A percentile compares a stretch with the other conserved stretches of the same genome.
phyloP scores from a whole-genome alignment of 2,797 vertebrate genomes.

The Cephalopachus bancanus region DNA sequence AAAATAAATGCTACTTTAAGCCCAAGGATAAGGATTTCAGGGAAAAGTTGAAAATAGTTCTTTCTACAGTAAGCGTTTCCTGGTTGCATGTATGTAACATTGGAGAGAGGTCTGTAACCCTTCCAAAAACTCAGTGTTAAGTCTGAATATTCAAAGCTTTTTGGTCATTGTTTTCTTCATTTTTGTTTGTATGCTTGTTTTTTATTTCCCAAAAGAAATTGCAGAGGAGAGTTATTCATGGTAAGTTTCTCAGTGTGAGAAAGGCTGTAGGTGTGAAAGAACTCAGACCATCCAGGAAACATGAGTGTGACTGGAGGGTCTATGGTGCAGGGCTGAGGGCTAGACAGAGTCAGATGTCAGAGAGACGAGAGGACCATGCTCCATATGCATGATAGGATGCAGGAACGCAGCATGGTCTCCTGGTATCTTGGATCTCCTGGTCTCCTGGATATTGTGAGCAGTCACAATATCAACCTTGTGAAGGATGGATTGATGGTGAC shows the following conservation, averaged over 20 bases:
- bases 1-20: background rate
- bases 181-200: background rate
- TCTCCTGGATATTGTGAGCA: background rate
- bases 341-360: rapidly evolving
- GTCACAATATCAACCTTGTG: rapidly evolving
- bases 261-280: background rate
- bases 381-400: too few relatives aligned
- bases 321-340: rapidly evolving
- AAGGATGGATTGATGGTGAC: background rate
- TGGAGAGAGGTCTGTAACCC: background rate
- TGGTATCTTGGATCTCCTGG: too few relatives aligned
- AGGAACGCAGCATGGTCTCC: background rate
- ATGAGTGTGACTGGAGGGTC: background rate
- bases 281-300: background rate
- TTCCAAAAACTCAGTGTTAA: background rate
- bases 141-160: background rate
- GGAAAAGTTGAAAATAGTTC: background rate
- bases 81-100: rapidly evolving
- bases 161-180: background rate
- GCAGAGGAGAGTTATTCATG: rapidly evolving
- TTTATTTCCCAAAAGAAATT: background rate
- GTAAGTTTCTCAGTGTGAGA: background rate
- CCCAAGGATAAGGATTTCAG: background rate
- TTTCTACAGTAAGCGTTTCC: background rate
- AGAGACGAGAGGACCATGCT: rapidly evolving